Base-by-base conservation (phyloP, 2,113 vertebrate genomes). In the Anser brachyrhynchus region DNA sequence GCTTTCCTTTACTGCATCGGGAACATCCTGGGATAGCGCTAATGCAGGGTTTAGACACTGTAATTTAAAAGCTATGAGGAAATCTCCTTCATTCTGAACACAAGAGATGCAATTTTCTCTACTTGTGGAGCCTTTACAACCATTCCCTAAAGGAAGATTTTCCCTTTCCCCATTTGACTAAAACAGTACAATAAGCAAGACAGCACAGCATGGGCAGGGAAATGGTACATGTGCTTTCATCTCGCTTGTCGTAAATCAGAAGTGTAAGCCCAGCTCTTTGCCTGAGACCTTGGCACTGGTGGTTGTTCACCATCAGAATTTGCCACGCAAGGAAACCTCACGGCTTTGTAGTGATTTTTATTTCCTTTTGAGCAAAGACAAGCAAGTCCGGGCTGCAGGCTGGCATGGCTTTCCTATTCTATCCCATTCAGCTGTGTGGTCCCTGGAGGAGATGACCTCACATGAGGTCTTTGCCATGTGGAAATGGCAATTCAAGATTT, bases 1-100 rank as follows among this genome's bases (percentile, higher is more conserved):
- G 7, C 58, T 31, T 84, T 89, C 54, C 84, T 65, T 35, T 65
- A 55, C 41, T 55, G 59, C 67, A 66, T 17, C 41, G 35, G 65
- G 61, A 92, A 80, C 69, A 58, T 84, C 59, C 51, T 77, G 52
- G 58, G 22, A 29, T 25, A 85, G 33, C 33, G 12, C 82, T 87
- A 95, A 89, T 85, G 78, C 64, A 87, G 59, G 23, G 16, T 71
- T 84, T 95, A 44, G 67, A 83, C 6, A 26, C 41, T 74, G 64
- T 83, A 79, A 88, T 80, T 74, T 88, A 44, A 89, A 92, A 94
- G 44, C 37, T 37, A 52, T 55, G 46, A 88, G 75, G 92, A 91
- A 83, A 86, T 85, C 43, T 92, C 41, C 28, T 89, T 91, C 28
- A 37, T 73, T 92, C 14, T 73, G 43, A 94, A 58, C 70, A 70